Evolutionary conservation across 1,140 invertebrate species (phyloP), one percentile per base, ranked within the genome.

Genomic region (Drosophila bifasciata): DNA sequence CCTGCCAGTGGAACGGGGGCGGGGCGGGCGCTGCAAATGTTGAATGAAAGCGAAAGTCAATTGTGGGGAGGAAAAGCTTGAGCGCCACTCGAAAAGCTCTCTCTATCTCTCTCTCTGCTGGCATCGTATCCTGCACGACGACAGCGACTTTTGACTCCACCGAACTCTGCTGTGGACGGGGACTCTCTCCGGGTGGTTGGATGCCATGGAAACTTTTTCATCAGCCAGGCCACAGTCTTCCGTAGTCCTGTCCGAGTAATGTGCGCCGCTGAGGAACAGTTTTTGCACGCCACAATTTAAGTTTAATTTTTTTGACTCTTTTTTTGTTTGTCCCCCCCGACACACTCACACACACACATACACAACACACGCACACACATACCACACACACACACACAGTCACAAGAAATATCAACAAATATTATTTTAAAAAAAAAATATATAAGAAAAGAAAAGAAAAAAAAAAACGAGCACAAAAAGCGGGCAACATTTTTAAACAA

Each of bases 171-270:
- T 36, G 32, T 36, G 32, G 32, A 36, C 32, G 23, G 23, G 23
- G 23, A 25, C 23, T 25, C 19, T 69, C 46, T 52, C 41, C 39
- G 50, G 64, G n/a, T 6, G 64, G n/a, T 6, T 60, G 53, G 40
- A 66, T 44, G 50, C 76, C 66, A 44, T 66, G 36, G 55, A 67
- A 40, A 83, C 74, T 66, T 77, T 86, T 80, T 36, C 32, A 36
- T 11, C 32, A 25, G 23, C 52, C 62, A 62, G 57, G 76, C 44
- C 61, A 67, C 81, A 86, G 81, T 86, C 78, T 86, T 86, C 81
- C 83, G 83, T 76, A 70, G 78, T 88, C 75, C 75, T 88, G 77
- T 76, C 67, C 67, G 83, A 88, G 84, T 75, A 79, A 88, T 88
- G 83, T 88, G 79, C 67, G 67, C 83, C 77, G 64, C 76, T 76